Evolutionary conservation across 1,140 invertebrate species (phyloP).

Genomic region (Archegozetes longisetosus): DNA sequence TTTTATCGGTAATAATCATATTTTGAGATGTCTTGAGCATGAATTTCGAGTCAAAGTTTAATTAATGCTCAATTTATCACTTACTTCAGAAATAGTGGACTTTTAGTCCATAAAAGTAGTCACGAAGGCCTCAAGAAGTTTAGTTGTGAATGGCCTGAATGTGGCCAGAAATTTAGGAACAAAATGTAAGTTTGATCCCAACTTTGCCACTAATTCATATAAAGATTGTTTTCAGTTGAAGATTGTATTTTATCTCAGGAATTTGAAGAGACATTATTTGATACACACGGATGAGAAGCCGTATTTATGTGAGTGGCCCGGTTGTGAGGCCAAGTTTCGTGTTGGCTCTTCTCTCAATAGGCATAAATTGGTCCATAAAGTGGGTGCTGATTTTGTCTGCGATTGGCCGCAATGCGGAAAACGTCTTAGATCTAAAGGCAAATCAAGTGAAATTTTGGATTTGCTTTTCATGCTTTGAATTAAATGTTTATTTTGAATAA

Average conservation of each 20-base stretch:
- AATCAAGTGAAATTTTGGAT: too few relatives aligned
- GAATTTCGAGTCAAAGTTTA: constrained; percentile 8
- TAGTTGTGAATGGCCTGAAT: too few relatives aligned
- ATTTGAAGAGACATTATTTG: neutral
- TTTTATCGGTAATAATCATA: too few relatives aligned
- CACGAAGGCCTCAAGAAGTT: constrained; percentile 3
- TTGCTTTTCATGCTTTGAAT: too few relatives aligned
- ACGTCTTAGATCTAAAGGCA: too few relatives aligned
- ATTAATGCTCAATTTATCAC: constrained; percentile 1
- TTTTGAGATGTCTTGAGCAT: too few relatives aligned
- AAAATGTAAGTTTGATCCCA: too few relatives aligned
- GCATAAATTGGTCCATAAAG: constrained; percentile 53
- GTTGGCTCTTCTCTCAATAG: constrained; percentile 63
- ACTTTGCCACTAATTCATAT: too few relatives aligned
- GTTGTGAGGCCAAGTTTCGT: constrained; percentile 21
- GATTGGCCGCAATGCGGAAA: too few relatives aligned
- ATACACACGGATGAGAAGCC: constrained; percentile 2
- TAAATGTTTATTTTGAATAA: too few relatives aligned
- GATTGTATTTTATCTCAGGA: neutral
- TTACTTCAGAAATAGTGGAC: neutral
- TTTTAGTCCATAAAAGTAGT: neutral
- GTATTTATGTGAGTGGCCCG: constrained; percentile 2
- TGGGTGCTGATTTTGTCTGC: too few relatives aligned
- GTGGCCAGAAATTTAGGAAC: too few relatives aligned
- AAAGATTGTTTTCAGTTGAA: constrained; percentile 1